Percentiles rank a stretch among this genome's conserved stretches.
Conservation (phyloP, 2,888 invertebrate genomes). For the Synanthedon formicaeformis region DNA sequence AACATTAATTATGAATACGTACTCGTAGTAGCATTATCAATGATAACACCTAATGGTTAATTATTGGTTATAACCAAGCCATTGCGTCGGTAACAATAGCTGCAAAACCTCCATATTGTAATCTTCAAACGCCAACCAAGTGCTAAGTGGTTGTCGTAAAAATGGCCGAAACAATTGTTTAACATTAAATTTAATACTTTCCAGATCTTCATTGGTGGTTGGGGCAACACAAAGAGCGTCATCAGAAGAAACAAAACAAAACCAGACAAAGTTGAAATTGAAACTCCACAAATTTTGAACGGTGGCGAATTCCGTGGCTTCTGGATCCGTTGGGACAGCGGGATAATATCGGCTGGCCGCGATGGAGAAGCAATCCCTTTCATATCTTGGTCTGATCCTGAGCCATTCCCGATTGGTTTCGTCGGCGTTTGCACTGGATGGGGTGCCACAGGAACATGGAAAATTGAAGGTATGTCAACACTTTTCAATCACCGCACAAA, state of each 20-base stretch:
- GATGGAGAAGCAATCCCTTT: slow-evolving; percentile 81
- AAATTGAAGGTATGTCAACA: slow-evolving; percentile 75
- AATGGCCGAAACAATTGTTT: no score
- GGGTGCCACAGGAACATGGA: slow-evolving; percentile 86
- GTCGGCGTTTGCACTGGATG: slow-evolving; percentile 89
- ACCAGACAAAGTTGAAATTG: slow-evolving; percentile 78
- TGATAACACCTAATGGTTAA: no score
- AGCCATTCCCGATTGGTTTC: slow-evolving; percentile 77
- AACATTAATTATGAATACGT: no score
- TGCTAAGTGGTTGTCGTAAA: no score
- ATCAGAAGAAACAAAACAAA: slow-evolving; percentile 83
- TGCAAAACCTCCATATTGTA: no score
- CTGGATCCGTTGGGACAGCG: slow-evolving; percentile 85
- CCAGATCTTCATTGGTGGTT: slow-evolving; percentile 84
- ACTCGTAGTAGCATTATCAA: no score
- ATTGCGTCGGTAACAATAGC: no score
- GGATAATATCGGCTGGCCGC: slow-evolving; percentile 76
- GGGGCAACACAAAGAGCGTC: slow-evolving; percentile 86
- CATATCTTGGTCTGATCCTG: slow-evolving; percentile 78
- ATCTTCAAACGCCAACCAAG: no score
- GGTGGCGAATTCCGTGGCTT: slow-evolving; percentile 83
- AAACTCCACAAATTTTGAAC: slow-evolving; percentile 80
- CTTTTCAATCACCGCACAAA: slow-evolving; percentile 20
- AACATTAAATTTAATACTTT: neutral
- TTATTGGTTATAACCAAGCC: no score